A percentile compares a stretch with the other conserved stretches of the same genome.
Evolutionary conservation across 2,888 invertebrate genomes (phyloP).

Genomic region (Lagria hirta): DNA sequence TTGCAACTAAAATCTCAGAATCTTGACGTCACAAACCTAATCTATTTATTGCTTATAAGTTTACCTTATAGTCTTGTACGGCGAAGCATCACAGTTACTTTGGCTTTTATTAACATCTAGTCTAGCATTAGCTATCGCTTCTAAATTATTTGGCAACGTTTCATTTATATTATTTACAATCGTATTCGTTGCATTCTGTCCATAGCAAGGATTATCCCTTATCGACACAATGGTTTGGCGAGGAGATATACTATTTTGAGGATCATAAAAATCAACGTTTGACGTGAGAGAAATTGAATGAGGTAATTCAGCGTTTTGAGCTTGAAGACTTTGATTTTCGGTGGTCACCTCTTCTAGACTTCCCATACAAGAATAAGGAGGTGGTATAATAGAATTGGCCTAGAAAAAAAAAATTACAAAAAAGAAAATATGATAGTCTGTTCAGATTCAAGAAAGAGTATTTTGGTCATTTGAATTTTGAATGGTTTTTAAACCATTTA

Average conservation of each 20-base stretch:
- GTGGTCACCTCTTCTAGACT: slow-evolving; percentile 67
- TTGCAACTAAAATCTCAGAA: background rate
- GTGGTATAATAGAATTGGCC: slow-evolving; percentile 81
- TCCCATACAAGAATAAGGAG: slow-evolving; percentile 79
- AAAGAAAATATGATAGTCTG: too few relatives aligned
- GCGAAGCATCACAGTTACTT: slow-evolving; percentile 42
- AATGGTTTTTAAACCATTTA: background rate
- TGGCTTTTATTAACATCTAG: slow-evolving; percentile 36
- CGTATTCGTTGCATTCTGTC: slow-evolving; percentile 39
- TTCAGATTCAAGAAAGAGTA: too few relatives aligned
- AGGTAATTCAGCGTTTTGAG: slow-evolving; percentile 39
- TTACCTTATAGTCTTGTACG: slow-evolving; percentile 32
- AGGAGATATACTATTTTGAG: slow-evolving; percentile 33
- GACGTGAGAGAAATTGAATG: slow-evolving; percentile 41
- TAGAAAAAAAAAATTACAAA: slow-evolving; percentile 44
- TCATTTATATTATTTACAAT: slow-evolving; percentile 26
- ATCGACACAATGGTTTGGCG: slow-evolving; percentile 40
- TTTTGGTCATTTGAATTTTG: background rate
- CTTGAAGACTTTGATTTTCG: slow-evolving; percentile 33
- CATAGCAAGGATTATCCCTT: slow-evolving; percentile 43
- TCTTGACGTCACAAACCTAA: background rate
- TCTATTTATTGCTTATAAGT: background rate
- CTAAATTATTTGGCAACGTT: slow-evolving; percentile 36
- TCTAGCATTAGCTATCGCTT: slow-evolving; percentile 33
- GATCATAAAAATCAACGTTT: slow-evolving; percentile 41